Percentiles rank a stretch among this genome's conserved stretches.
phyloP scores from a whole-genome alignment of 2,797 vertebrate genomes.

The Steatocranus sp. region DNA sequence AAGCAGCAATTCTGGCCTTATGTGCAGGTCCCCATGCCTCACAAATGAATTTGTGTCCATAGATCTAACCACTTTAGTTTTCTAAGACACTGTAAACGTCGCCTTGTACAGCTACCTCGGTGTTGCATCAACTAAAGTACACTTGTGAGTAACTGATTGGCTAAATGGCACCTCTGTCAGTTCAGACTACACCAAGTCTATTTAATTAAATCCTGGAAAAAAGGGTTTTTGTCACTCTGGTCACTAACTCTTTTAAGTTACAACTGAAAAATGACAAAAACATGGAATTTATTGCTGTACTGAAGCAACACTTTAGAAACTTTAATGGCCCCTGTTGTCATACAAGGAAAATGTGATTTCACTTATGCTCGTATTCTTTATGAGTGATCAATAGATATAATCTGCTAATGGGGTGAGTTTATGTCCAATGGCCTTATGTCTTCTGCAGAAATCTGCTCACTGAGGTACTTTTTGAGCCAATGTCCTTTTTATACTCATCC shows the following conservation, averaged over 20 bases:
- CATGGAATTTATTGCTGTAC: slow-evolving; percentile 19
- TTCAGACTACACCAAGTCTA: slow-evolving; percentile 55
- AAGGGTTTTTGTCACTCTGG: slow-evolving; percentile 31
- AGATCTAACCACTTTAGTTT: slow-evolving; percentile 31
- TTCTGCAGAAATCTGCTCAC: slow-evolving; percentile 68
- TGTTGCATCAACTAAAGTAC: slow-evolving; percentile 19
- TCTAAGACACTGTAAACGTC: slow-evolving; percentile 21
- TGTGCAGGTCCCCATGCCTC: neutral
- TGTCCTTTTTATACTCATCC: slow-evolving; percentile 61
- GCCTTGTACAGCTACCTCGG: neutral
- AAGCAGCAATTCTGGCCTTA: neutral
- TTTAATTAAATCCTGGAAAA: slow-evolving; percentile 58
- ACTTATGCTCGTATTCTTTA: slow-evolving; percentile 39
- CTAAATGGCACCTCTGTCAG: slow-evolving; percentile 31
- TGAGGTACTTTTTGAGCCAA: slow-evolving; percentile 66
- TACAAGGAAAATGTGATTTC: slow-evolving; percentile 32
- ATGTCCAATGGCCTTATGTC: slow-evolving; percentile 65
- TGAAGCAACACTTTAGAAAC: neutral
- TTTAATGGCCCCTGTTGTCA: slow-evolving; percentile 29
- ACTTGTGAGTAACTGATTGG: slow-evolving; percentile 41
- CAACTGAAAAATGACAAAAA: neutral
- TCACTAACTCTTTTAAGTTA: slow-evolving; percentile 15
- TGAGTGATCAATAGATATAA: slow-evolving; percentile 70
- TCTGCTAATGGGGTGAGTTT: slow-evolving; percentile 72
- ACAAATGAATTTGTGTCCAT: slow-evolving; percentile 25